Evolutionary conservation across 2,797 vertebrate species (phyloP), one percentile per base, ranked within the genome.

Genomic region (Sebastes diploproa): DNA sequence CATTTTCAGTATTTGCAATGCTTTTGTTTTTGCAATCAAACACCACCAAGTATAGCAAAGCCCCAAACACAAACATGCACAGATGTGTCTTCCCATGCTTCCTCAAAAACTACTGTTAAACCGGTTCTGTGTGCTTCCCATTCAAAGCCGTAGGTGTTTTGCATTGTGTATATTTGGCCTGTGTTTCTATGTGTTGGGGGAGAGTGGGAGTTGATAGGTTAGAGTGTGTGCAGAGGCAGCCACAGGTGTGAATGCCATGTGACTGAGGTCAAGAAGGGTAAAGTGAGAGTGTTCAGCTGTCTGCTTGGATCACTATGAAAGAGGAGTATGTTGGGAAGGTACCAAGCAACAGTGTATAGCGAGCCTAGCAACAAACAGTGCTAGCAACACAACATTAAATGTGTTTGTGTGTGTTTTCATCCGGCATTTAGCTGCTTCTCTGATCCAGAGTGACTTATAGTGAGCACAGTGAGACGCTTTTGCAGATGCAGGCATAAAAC

Each of bases 201-300:
- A 65, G 74, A 77, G 77, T 58, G 27, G 60, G 23, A 69, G 46
- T 80, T 70, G 30, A 58, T 78, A 77, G 66, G 78, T 83, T 66
- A 29, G 63, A 42, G 82, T 58, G 73, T 78, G 72, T 78, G 85
- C 84, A 67, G 82, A 73, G 70, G 81, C 77, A 81, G 80, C 86
- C 95, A 95, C 95, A 96, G 95, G 94, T 95, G 95, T 92, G 88
- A 93, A 86, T 94, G 85, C 93, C 91, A 91, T 94, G 92, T 91
- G 86, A 92, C 87, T 94, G 94, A 95, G 93, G 93, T 96, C 94
- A 94, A 87, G 77, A 88, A 86, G 92, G 91, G 95, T 95, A 95
- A 96, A 95, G 93, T 89, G 95, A 96, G 95, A 95, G 95, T 94
- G 90, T 85, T 94, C 96, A 96, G 96, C 96, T 96, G 96, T 96